Evolutionary conservation across 2,888 invertebrate genomes (phyloP).

Genomic region (Epinotia demarniana): DNA sequence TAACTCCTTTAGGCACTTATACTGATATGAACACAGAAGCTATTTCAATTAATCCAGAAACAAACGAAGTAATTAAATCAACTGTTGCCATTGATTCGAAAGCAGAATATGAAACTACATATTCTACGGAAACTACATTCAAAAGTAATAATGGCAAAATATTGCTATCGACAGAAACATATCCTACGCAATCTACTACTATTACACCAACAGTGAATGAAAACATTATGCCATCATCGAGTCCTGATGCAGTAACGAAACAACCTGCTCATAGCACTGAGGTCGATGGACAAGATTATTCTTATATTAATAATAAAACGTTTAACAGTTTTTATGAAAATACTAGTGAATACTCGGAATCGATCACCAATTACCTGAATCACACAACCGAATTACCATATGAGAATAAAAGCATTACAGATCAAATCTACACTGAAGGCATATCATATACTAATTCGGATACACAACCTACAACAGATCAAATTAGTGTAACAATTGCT

Average conservation of each 20-base stretch:
- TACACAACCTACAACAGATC: neutral
- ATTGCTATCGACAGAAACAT: neutral
- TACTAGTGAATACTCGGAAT: neutral
- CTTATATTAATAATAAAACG: neutral
- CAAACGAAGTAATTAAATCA: neutral
- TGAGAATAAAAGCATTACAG: neutral
- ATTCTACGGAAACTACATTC: neutral
- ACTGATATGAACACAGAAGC: constrained; percentile 14
- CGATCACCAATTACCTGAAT: neutral
- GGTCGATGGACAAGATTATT: neutral
- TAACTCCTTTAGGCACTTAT: constrained; percentile 1
- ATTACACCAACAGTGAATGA: constrained; percentile 9
- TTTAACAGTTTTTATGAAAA: constrained; percentile 1
- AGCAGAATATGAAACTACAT: neutral
- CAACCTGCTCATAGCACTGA: constrained; percentile 6
- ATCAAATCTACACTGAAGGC: neutral
- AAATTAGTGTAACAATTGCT: neutral
- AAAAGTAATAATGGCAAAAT: neutral
- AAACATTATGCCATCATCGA: neutral
- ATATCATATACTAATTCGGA: neutral
- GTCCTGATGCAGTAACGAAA: neutral
- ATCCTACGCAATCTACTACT: neutral
- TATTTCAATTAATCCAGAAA: constrained; percentile 1
- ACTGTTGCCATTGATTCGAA: neutral
- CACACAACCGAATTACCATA: constrained; percentile 2